Percentiles rank a stretch among this genome's conserved stretches.
These are phyloP conservation scores for Piprites chloris DNA, from an alignment of 2,113 vertebrate genomes.

Conservation along the genomic window DNA sequence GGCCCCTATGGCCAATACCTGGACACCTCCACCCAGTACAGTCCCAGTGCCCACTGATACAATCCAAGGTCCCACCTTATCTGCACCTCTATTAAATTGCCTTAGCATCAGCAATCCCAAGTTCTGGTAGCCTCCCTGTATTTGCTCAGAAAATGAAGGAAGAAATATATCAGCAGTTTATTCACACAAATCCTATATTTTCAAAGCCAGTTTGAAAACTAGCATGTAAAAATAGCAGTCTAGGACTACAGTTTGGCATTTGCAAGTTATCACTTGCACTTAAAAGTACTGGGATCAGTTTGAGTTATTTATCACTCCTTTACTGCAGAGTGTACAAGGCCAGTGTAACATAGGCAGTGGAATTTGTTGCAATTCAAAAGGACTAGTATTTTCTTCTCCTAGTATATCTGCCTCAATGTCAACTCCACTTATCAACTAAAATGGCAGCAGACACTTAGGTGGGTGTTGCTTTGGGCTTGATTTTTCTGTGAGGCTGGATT, in stretches of 20 bases:
- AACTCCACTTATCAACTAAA: neutral
- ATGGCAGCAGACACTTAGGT: neutral
- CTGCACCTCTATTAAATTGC: neutral
- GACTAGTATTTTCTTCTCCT: neutral
- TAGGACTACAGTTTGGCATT: neutral
- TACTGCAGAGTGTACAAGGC: neutral
- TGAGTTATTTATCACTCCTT: neutral
- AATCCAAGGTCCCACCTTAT: neutral
- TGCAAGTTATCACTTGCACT: neutral
- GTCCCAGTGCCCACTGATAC: neutral
- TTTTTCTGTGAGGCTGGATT: neutral
- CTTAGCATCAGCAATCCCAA: neutral
- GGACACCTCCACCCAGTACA: neutral
- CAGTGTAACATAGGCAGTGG: neutral
- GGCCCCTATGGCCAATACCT: fast-evolving
- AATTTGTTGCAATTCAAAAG: neutral
- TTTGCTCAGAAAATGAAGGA: neutral
- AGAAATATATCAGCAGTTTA: neutral
- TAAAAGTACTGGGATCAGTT: neutral
- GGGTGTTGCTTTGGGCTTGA: neutral
- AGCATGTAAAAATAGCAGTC: neutral
- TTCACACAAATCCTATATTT: neutral
- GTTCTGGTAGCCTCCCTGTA: neutral
- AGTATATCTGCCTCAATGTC: neutral
- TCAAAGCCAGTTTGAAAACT: neutral